A percentile compares a stretch with the other conserved stretches of the same genome.
Conservation (phyloP, 2,888 invertebrate genomes). For the Xylophagus ater region DNA sequence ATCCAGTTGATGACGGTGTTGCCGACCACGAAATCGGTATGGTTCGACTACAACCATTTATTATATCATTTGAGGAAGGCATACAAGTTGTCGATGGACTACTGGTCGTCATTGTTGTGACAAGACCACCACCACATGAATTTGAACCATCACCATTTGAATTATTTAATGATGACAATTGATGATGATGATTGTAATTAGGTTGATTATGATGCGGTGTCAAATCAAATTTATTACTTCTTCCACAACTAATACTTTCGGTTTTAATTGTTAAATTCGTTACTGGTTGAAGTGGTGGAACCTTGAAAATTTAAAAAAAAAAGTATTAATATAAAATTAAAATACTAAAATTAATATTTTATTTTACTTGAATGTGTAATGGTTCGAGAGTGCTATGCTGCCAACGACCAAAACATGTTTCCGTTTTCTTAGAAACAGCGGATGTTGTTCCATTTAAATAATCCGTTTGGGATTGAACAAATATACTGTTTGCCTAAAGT, state of each 20-base stretch:
- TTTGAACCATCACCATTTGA: constrained; percentile 12
- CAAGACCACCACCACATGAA: constrained; percentile 14
- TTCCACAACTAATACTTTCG: constrained; percentile 20
- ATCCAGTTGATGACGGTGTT: constrained; percentile 9
- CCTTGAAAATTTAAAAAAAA: constrained; percentile 9
- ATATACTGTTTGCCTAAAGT: constrained; percentile 22
- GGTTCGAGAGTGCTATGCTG: constrained; percentile 20
- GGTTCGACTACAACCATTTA: constrained; percentile 22
- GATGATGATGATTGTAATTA: constrained; percentile 8
- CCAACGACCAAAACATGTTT: constrained; percentile 22
- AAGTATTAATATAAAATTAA: background rate
- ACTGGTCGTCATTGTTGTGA: constrained; percentile 16
- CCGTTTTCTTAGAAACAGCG: constrained; percentile 19
- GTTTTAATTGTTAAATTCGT: constrained; percentile 20
- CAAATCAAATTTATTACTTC: constrained; percentile 13
- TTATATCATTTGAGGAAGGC: constrained; percentile 16
- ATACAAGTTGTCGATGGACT: constrained; percentile 16
- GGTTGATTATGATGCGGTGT: constrained; percentile 11
- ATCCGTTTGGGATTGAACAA: constrained; percentile 23
- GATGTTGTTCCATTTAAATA: constrained; percentile 19
- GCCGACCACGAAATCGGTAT: constrained; percentile 21
- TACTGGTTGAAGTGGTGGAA: constrained; percentile 16
- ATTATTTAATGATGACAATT: constrained; percentile 7
- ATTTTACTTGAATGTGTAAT: constrained; percentile 20
- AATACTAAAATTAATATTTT: background rate